Evolutionary conservation across 2,113 vertebrate genomes (phyloP).

Genomic region (Barnardius zonarius): DNA sequence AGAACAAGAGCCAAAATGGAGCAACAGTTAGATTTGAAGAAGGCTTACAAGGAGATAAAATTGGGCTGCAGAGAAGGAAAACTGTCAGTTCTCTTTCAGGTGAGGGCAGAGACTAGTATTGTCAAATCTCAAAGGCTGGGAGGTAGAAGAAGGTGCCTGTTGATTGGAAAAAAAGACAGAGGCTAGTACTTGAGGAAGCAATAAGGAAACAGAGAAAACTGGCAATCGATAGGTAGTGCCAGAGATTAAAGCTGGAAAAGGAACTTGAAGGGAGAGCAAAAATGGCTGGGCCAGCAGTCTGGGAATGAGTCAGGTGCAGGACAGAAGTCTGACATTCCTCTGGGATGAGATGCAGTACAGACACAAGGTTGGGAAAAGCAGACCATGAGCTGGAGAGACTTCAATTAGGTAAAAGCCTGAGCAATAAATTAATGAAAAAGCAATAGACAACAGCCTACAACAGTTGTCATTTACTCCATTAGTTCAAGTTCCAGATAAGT

Average conservation of each 20-base stretch:
- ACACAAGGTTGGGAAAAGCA: not conserved
- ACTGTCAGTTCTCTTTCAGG: not conserved
- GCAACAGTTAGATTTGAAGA: not conserved
- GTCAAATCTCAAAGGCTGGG: not conserved
- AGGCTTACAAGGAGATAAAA: not conserved
- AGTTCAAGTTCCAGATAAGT: not conserved
- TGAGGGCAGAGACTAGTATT: not conserved
- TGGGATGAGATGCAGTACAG: not conserved
- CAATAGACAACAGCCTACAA: not conserved
- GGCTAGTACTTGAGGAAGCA: not conserved
- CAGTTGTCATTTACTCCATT: not conserved
- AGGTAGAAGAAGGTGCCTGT: fast-evolving
- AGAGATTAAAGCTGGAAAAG: not conserved
- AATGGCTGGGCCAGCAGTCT: not conserved
- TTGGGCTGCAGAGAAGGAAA: not conserved
- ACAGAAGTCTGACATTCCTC: not conserved
- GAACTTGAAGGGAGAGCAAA: not conserved
- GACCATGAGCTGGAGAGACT: not conserved
- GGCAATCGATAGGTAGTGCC: not conserved
- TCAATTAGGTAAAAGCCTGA: not conserved
- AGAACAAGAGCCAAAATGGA: not conserved
- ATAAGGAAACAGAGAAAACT: not conserved
- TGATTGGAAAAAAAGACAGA: not conserved
- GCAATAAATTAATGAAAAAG: not conserved
- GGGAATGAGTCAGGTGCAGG: not conserved